Evolutionary conservation across 2,797 vertebrate genomes (phyloP), one percentile per base, ranked within the genome.

Genomic region (Iguana delicatissima): DNA sequence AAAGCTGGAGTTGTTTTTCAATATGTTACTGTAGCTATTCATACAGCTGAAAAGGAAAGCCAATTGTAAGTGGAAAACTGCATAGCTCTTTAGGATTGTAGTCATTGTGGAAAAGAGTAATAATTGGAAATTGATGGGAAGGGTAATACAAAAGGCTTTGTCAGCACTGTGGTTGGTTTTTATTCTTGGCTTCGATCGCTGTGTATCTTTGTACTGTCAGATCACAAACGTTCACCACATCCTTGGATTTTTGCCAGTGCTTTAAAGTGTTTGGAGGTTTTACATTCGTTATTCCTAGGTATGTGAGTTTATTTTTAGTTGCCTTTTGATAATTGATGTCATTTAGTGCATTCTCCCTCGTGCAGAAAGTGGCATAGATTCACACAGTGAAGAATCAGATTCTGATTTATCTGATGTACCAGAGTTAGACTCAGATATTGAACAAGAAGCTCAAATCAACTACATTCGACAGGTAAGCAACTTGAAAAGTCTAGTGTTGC

Each of bases 401-500:
- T 98, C 98, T 0, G 98, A 98, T 93, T 94, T 98, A 92, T 98
- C 97, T 0, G 98, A 98, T 0, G 98, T 99, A 92, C 98, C 99
- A 0, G 99, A 99, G 89, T 93, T 99, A 90, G 99, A 99, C 96
- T 99, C 99, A 0, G 99, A 99, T 96, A 99, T 99, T 22, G 99
- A 99, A 91, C 99, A 99, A 95, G 99, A 99, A 96, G 97, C 98
- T 94, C 99, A 99, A 96, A 99, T 98, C 95, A 99, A 97, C 97
- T 99, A 99, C 24, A 98, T 98, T 88, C 98, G 99, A 7, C 99
- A 99, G 98, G 99, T 99, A 93, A 96, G 96, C 97, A 92, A 94
- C 90, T 80, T 32, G 16, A 74, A 74, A 74, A 74, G 6, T 4
- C 9, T 12, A 13, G 1, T 69, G 72, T 55, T 8, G 77, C 52